A percentile compares a stretch with the other conserved stretches of the same genome.
phyloP scores from a whole-genome alignment of 2,888 invertebrate genomes.

The Rotaria macrura region DNA sequence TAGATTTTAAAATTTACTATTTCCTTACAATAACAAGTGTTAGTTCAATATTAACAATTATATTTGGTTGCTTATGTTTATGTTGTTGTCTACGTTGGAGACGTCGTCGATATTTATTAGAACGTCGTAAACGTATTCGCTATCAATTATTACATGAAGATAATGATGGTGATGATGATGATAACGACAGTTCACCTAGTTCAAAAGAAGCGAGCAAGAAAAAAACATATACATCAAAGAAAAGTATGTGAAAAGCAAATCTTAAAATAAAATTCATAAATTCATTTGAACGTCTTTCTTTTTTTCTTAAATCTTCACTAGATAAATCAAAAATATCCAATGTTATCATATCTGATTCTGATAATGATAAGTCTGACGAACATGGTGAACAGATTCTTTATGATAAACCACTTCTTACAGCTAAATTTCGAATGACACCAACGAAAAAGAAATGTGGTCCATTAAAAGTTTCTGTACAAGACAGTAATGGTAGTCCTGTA shows the following conservation, averaged over 20 bases:
- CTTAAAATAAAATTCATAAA: too few relatives aligned
- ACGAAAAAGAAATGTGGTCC: background rate
- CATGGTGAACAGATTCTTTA: background rate
- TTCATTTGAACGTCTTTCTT: too few relatives aligned
- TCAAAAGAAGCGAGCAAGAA: background rate
- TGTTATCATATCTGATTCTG: background rate
- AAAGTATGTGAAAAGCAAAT: background rate
- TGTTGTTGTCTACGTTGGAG: slow-evolving; percentile 4
- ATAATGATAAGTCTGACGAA: background rate
- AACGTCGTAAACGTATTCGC: slow-evolving; percentile 1
- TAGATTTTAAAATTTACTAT: background rate
- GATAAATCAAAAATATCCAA: background rate
- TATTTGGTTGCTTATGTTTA: background rate
- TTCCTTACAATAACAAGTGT: background rate
- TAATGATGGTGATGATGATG: background rate
- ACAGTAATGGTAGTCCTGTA: slow-evolving; percentile 10
- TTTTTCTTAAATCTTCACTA: too few relatives aligned
- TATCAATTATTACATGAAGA: slow-evolving; percentile 5
- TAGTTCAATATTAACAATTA: background rate
- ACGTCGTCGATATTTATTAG: background rate
- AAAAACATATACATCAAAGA: background rate
- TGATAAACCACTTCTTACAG: slow-evolving; percentile 5
- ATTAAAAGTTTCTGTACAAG: slow-evolving; percentile 1
- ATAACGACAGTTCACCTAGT: too few relatives aligned
- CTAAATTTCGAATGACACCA: background rate